Base-by-base conservation (phyloP, 2,797 vertebrate species). In the Hafferia zeledoni region DNA sequence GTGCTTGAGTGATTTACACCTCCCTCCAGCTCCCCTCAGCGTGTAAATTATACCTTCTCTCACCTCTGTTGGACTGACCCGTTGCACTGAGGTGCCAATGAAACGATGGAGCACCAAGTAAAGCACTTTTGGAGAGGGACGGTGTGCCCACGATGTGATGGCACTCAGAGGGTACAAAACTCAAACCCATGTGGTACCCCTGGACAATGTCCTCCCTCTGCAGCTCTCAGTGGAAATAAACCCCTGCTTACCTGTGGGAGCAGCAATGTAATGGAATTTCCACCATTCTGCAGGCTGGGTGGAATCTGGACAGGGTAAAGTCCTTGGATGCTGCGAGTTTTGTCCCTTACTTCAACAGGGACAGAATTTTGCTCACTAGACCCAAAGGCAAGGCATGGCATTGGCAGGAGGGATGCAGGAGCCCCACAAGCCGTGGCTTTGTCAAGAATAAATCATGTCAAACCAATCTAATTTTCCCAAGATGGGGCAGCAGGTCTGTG, bases 1-100 rank as follows among this genome's bases (percentile, higher is more conserved):
- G 56, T 85, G 89, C 74, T 84, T 74, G 81, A 90, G 88, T 91
- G 96, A 96, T 97, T 97, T 94, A 83, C 94, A 67, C 65, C 30
- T 95, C 33, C 87, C 68, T 53, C 68, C 67, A 94, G 89, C 92
- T 91, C 65, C 89, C 55, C 59, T 81, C 82, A 69, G 71, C 2
- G 63, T 85, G 94, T 83, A 57, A 93, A 91, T 95, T 74, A 59
- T 14, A 59, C 69, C 70, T 79, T 56, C 93, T 93, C 59, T 83
- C 69, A 81, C 87, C 87, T 81, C 23, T 68, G 1, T 24, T 35
- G 72, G 56, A 57, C 50, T 65, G 64, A 80, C 90, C 83, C 78
- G 11, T 33, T 37, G 52, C 76, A 59, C 83, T 8, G 17, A 71
- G 90, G 78, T 44, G 79, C 65, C 86, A 63, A 74, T 75, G 82